Base-by-base conservation (phyloP, 2,113 vertebrate species). In the Xiphorhynchus elegans region DNA sequence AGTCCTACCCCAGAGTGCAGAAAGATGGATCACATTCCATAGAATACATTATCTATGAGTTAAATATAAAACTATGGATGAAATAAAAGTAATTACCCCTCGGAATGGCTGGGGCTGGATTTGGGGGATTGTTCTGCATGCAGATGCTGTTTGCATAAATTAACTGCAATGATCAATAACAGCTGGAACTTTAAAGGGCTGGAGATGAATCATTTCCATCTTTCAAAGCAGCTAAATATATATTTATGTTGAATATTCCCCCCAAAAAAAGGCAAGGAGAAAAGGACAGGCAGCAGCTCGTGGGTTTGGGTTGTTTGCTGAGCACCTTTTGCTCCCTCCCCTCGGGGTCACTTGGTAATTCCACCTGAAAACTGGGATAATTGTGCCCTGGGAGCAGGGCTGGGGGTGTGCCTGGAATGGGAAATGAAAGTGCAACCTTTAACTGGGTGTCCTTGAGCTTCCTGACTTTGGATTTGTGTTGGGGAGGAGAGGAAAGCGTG, bases 121-220 rank as follows among this genome's bases (percentile, higher is more conserved):
- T 67, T 55, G 35, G 42, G 20, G 24, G 10, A 7, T 70, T 82
- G 46, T 26, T 87, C 40, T 62, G 80, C 55, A 0, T 49, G 83
- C 86, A 89, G 79, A 64, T 95, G 91, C 55, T 35, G 59, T 42
- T 95, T 52, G 87, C 77, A 68, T 68, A 21, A 84, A 96, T 82
- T 5, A 50, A 11, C 58, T 5, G 46, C 8, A 37, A 55, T 66
- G 73, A 77, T 87, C 78, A 52, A 72, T 79, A 82, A 21, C 23
- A 82, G 62, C 89, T 64, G 69, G 55, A 93, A 92, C 67, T 92
- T 79, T 42, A 64, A 56, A 90, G 67, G 66, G 70, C 83, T 95
- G 23, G 19, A 35, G 69, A 79, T 90, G 74, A 85, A 88, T 96
- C 91, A 55, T 8, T 78, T 28, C 77, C 76, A 69, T 84, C 58